Conservation (phyloP, 2,888 invertebrate genomes). For the Aphodius granarius region DNA sequence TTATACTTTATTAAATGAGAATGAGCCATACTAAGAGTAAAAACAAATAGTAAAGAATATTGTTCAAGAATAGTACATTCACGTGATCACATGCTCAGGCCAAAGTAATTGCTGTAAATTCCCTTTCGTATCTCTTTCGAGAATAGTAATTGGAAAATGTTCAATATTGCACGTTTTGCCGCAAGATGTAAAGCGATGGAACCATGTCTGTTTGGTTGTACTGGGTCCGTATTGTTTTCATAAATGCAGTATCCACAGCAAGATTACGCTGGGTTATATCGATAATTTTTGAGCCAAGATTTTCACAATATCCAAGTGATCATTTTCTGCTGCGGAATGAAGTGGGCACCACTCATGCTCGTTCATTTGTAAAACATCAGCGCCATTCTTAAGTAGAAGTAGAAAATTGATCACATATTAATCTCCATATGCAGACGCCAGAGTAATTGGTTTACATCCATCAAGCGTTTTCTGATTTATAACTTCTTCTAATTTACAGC, state of each 20-base stretch:
- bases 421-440: background rate
- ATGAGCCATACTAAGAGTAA: too few relatives aligned
- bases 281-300: background rate
- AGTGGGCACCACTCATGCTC: background rate
- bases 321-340: background rate
- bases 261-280: background rate
- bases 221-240: background rate
- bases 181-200: background rate
- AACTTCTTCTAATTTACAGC: too few relatives aligned
- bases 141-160: background rate
- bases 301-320: background rate
- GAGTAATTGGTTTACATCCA: background rate
- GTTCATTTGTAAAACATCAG: too few relatives aligned
- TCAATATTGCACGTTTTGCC: background rate
- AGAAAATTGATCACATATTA: background rate
- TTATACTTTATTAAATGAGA: too few relatives aligned
- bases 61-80: too few relatives aligned
- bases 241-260: too few relatives aligned
- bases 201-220: background rate
- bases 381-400: background rate
- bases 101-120: too few relatives aligned
- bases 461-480: background rate
- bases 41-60: too few relatives aligned
- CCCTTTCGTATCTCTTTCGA: too few relatives aligned
- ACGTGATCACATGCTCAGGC: too few relatives aligned